Base-by-base conservation (phyloP, 2,797 vertebrate genomes). In the Pampus argenteus region DNA sequence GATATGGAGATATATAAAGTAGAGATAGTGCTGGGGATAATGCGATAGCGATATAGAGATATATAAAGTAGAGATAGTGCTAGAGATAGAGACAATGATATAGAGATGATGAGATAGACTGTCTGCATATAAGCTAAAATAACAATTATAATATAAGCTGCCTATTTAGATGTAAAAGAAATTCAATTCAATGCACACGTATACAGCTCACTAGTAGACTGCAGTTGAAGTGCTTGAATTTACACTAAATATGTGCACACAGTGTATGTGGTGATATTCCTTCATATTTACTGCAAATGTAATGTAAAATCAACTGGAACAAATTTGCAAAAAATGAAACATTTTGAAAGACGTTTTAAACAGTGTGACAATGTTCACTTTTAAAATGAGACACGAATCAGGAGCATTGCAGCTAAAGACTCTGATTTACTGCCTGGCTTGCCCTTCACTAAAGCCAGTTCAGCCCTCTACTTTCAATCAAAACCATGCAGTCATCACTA, bases 401-500 rank as follows among this genome's bases (percentile, higher is more conserved):
- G 60, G 51, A 22, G 38, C 81, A 52, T 25, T 59, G 40, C 31
- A 60, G 54, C 44, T 61, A 82, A 45, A 71, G 63, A 62, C 59
- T 38, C 71, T 29, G 26, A 82, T 87, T 84, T 85, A 76, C 85
- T 69, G 82, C 79, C 77, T 78, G 74, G 59, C 71, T 78, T 76
- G 66, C 59, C 78, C 78, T 61, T 52, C 52, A 82, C 83, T 89
- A 90, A 89, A 91, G 89, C 81, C 74, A 51, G 72, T 86, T 91
- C 84, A 90, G 86, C 71, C 65, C 65, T 82, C 50, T 23, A 73
- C 73, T 80, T 85, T 92, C 89, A 93, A 92, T 92, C 74, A 80
- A 93, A 95, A 91, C 59, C 78, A 79, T 86, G 76, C 84, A 82
- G 90, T 93, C 93, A 95, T 95, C 93, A 93, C 67, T 91, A 93